Evolutionary conservation across 1,140 invertebrate genomes (phyloP).

Genomic region (Drosophila paulistorum): DNA sequence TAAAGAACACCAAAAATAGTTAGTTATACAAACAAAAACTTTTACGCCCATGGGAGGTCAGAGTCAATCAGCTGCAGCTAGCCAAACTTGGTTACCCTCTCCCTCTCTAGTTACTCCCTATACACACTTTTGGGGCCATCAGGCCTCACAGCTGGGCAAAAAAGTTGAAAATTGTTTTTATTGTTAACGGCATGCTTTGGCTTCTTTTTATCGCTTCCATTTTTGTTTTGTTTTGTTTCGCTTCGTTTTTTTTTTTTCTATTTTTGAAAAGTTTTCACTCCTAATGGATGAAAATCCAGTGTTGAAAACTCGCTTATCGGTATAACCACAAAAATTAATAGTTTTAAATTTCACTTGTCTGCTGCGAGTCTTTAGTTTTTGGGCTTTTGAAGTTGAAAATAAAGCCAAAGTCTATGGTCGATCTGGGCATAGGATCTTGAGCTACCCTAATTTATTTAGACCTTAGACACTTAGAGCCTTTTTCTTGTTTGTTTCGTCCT

Average conservation of each 20-base stretch:
- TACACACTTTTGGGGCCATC: neutral
- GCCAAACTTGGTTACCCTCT: neutral
- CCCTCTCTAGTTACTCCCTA: neutral
- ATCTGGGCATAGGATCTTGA: no score
- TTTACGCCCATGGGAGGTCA: conserved; percentile 13
- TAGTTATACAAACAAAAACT: conserved; percentile 29
- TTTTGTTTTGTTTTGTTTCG: conserved; percentile 25
- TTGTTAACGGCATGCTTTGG: conserved; percentile 45
- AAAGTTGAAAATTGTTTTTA: conserved; percentile 58
- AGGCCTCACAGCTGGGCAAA: conserved; percentile 1
- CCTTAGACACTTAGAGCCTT: neutral
- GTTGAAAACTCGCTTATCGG: neutral
- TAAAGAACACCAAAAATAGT: conserved; percentile 11
- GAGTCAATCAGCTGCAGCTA: conserved; percentile 30
- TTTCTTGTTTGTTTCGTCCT: neutral
- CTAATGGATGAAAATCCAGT: neutral
- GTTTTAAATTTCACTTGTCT: no score
- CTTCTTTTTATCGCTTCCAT: conserved; percentile 2
- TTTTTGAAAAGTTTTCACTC: neutral
- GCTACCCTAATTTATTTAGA: no score
- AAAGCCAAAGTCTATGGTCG: no score
- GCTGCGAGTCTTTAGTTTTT: no score
- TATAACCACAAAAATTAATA: neutral
- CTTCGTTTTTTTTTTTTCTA: neutral
- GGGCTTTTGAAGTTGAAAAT: no score